Evolutionary conservation across 2,888 invertebrate genomes (phyloP).

Genomic region (Lepidocyrtoides sp.): DNA sequence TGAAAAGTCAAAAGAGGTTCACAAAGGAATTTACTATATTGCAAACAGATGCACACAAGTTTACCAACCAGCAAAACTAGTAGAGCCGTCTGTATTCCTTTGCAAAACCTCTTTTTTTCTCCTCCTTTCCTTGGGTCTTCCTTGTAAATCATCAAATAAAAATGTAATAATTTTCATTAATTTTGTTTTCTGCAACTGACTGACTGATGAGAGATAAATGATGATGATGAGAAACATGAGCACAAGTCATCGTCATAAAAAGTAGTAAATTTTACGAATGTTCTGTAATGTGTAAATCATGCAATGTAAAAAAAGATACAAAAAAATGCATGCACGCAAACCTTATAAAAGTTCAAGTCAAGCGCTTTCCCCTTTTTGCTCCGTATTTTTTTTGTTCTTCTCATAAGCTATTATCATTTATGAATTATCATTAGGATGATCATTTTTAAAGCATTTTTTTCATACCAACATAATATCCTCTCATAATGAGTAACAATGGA

Average conservation of each 20-base stretch:
- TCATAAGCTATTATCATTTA: slow-evolving; percentile 28
- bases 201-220: slow-evolving; percentile 22
- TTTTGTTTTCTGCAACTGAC: background rate
- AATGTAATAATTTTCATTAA: slow-evolving; percentile 13
- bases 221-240: slow-evolving; percentile 38
- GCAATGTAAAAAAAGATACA: background rate
- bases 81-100: background rate
- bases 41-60: slow-evolving; percentile 32
- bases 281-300: background rate
- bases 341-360: background rate
- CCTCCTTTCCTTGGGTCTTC: background rate
- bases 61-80: background rate
- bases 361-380: slow-evolving; percentile 28
- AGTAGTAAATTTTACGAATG: background rate
- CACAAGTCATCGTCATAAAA: slow-evolving; percentile 26
- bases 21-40: slow-evolving; percentile 9
- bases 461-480: background rate
- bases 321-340: background rate
- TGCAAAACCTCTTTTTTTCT: background rate
- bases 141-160: slow-evolving; percentile 51
- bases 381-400: background rate
- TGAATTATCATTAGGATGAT: slow-evolving; percentile 12
- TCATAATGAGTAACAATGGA: slow-evolving; percentile 53
- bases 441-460: slow-evolving; percentile 22
- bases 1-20: background rate